phyloP scores from a whole-genome alignment of 2,797 vertebrate genomes.

The Urosaurus nigricauda region DNA sequence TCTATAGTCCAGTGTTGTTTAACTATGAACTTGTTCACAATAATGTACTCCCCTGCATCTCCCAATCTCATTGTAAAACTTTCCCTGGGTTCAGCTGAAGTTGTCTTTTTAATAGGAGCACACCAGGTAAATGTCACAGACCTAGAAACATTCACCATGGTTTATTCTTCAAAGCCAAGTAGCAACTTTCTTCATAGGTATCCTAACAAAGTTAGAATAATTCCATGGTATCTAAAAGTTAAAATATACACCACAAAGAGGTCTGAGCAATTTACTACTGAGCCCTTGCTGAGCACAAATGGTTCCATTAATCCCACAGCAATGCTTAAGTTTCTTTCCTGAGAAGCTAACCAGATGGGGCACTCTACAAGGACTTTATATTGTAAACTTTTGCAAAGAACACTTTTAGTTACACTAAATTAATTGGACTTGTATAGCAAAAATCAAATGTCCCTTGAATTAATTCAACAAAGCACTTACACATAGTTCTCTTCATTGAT shows the following conservation, averaged over 20 bases:
- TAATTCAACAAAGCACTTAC: not conserved
- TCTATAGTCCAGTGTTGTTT: constrained; percentile 56
- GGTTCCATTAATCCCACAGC: constrained; percentile 37
- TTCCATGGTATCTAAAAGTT: constrained; percentile 45
- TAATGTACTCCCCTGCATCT: not conserved
- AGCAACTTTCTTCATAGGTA: constrained; percentile 50
- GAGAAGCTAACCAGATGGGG: not conserved
- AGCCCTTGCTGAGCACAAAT: constrained; percentile 15
- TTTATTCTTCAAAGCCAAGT: constrained; percentile 44
- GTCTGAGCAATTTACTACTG: not conserved
- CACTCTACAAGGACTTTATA: not conserved
- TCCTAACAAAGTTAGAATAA: constrained; percentile 35
- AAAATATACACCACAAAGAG: constrained; percentile 24
- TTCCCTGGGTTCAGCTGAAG: constrained; percentile 29
- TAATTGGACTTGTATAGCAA: not conserved
- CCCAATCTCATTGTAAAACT: constrained; percentile 32
- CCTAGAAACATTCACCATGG: constrained; percentile 28
- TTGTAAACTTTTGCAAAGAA: not conserved
- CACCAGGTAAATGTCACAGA: constrained; percentile 48
- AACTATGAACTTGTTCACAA: constrained; percentile 63
- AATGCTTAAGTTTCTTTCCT: not conserved
- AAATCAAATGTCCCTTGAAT: not conserved
- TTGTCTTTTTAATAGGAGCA: constrained; percentile 36
- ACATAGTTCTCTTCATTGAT: no score
- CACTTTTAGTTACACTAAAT: not conserved